phyloP scores from a whole-genome alignment of 1,140 invertebrate species.

The Euglossa dilemma region DNA sequence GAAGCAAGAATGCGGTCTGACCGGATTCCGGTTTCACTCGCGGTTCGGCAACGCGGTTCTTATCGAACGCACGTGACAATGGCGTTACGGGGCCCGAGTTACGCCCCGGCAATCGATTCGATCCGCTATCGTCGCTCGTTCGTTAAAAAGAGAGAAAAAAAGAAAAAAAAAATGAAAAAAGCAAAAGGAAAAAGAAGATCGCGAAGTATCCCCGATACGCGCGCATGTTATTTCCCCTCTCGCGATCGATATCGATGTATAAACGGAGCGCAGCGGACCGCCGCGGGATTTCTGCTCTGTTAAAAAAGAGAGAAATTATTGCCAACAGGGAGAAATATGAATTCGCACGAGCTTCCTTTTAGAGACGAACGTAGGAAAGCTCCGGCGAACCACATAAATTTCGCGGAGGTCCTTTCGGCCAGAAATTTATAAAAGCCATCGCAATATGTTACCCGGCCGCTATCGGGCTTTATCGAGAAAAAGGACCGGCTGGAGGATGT shows the following conservation, averaged over 20 bases:
- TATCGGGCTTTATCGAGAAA: conserved; percentile 11
- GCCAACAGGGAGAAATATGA: conserved; percentile 30
- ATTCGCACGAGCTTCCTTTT: conserved; percentile 34
- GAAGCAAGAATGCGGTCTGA: conserved; percentile 11
- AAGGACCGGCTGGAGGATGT: background rate
- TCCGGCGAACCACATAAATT: conserved; percentile 24
- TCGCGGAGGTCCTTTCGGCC: background rate
- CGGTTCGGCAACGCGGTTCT: conserved; percentile 16
- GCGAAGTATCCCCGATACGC: background rate
- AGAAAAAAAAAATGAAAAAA: background rate
- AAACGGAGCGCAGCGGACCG: background rate
- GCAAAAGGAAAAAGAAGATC: background rate
- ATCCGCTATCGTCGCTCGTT: conserved; percentile 1
- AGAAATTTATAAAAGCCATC: conserved; percentile 43
- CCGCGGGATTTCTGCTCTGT: conserved; percentile 8
- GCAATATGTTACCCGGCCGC: conserved; percentile 10
- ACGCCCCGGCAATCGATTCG: conserved; percentile 8
- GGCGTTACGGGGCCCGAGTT: conserved; percentile 6
- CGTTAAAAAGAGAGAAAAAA: background rate
- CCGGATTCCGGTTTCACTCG: conserved; percentile 25
- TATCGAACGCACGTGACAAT: conserved; percentile 37
- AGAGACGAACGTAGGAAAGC: conserved; percentile 19
- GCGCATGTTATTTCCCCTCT: conserved; percentile 17
- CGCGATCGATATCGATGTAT: background rate
- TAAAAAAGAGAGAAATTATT: conserved; percentile 30